Evolutionary conservation across 1,140 invertebrate genomes (phyloP), one percentile per base, ranked within the genome.

Genomic region (Temnothorax curvispinosus): DNA sequence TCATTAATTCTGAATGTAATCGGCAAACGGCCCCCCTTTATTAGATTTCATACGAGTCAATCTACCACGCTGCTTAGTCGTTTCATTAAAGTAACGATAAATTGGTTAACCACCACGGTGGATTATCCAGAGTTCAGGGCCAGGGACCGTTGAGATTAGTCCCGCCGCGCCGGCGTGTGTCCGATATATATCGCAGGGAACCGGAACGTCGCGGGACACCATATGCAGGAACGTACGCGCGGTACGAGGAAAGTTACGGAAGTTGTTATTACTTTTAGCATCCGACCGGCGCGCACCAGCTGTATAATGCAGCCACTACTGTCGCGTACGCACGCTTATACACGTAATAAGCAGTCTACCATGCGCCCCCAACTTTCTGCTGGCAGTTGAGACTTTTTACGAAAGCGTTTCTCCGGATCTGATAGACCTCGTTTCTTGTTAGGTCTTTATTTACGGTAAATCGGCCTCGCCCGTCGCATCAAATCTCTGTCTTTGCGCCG

Each of bases 181-280:
- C 27, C 52, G 27, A 81, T 58, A 81, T 47, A 21, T 62, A 50
- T 72, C 18, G 27, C 7, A 58, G 6, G 21, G 9, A 35, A 77
- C n/a, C 21, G 52, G 54, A 35, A n/a, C 41, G 38, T 85, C 72
- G 11, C 35, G 38, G 35, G 58, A 77, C 27, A 85, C 58, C 44
- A 77, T 64, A 77, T 64, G 82, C 47, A 41, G 21, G 32, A 85
- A 65, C 38, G 27, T 44, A 44, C 52, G 81, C 69, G 44, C 13
- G 44, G 15, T 41, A 50, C 35, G 15, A 65, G 58, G 47, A 77
- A 77, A 85, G 72, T 82, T 82, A 38, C 69, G 69, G 41, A 50
- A 84, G 41, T 84, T 60, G 80, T 84, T 74, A 60, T 84, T 84
- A 84, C 80, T 82, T 74, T 82, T 74, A 82, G 54, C 52, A 69